Evolutionary conservation across 2,888 invertebrate genomes (phyloP), one percentile per base, ranked within the genome.

Genomic region (Drosophila multiciliata): DNA sequence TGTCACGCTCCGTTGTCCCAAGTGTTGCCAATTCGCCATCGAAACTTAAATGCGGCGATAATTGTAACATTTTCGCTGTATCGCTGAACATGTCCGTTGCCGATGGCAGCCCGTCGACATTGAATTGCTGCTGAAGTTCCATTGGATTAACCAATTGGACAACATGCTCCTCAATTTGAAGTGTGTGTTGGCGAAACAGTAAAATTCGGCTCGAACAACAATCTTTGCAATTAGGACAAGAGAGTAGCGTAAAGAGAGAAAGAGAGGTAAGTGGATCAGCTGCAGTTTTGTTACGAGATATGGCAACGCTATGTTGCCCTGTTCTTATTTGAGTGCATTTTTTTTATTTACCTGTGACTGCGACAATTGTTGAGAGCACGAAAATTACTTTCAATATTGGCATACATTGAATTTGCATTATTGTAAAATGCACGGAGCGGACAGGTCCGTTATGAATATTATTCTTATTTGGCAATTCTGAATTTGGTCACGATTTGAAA

Each of bases 291-390:
- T 59, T 45, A 1, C 8, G 50, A 15, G 15, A 67, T 79, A 20
- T 83, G 80, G 80, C 83, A 83, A 75, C 78, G 2, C 74, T 52
- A 17, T 42, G 32, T n/a, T 57, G 58, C 64, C 58, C 52, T 62
- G 54, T 62, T 73, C 55, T 73, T 77, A 58, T 65, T 49, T 33
- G 7, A 49, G 29, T 40, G 45, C 26, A 58, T 29, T 40, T 84
- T 82, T 26, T 26, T 85, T 23, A 26, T 29, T 29, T 84, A 92
- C 92, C 92, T 92, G 92, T 92, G 64, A 91, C 90, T 70, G 80
- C 70, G 88, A 92, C 92, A 91, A 92, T 91, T 91, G 92, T 92
- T 92, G 92, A 92, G 88, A 92, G 92, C 92, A 92, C 84, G 87
- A 92, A 92, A 83, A 92, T 91, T 91, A 92, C 87, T 87, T 87